Base-by-base conservation (phyloP, 35 echinoderm and acorn worm species). In the Anneissia japonica region DNA sequence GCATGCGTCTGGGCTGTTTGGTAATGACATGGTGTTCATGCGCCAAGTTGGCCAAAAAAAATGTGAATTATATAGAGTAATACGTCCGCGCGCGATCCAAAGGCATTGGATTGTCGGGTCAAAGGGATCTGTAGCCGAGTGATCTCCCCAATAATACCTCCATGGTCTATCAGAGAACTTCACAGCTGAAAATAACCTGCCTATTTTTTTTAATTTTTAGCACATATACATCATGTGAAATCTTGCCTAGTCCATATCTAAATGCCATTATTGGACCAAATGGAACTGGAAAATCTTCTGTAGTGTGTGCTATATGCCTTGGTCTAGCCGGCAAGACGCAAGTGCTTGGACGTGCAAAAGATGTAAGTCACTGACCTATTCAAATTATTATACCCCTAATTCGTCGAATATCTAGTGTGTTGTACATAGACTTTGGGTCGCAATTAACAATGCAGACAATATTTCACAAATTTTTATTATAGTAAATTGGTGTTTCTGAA, bases 191-290 rank as follows among this genome's bases (percentile, higher is more conserved):
- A 36, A 31, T 74, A 21, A 74, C 33, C 23, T 86, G 21, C 0
- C 33, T 34, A 81, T 37, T 75, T 76, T 84, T 73, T 81, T 80
- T 41, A 74, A 41, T 35, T 40, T 84, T 30, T 79, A 99, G 96
- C 21, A 99, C 89, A 4, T 99, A 99, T 77, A 92, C 94, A 81
- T 84, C 79, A 13, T 99, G 96, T 84, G 92, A 99, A 81, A 81
- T 99, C 46, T 75, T 41, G 36, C 96, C 96, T 23, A 92, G 96
- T 11, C 96, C 96, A 32, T 87, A 99, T 85, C 87, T 99, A 4
- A 99, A 99, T 87, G 89, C 94, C 55, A 91, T 99, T 28, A 93
- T 99, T 77, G 96, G 96, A 5, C 96, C 96, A 11, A 99, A 99
- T 99, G 92, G 92, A 35, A 99, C 96, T 1, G 96, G 96, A 5